Evolutionary conservation across 2,113 vertebrate species (phyloP), one percentile per base, ranked within the genome.

Genomic region (Bubalus kerabau): DNA sequence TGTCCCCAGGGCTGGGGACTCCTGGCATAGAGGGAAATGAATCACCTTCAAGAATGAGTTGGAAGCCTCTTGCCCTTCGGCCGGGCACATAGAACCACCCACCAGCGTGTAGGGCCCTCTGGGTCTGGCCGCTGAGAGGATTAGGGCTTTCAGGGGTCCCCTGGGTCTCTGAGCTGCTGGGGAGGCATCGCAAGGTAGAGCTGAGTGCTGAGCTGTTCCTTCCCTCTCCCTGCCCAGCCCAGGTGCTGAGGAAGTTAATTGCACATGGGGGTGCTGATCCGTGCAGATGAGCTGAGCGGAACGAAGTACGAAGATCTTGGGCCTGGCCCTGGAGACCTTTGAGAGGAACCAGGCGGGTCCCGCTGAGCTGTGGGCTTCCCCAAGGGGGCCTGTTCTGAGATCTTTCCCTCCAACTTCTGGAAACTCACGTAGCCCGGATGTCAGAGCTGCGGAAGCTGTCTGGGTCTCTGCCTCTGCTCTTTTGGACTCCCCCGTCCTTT

Each of bases 21-120:
- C 36, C 71, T 76, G 71, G 14, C 50, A 24, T 19, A 5, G 46
- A 64, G 40, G 14, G 57, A 23, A 62, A 3, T 1, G 19, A 46
- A 21, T 67, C 3, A 5, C 26, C 40, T 80, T 71, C 32, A 60
- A 59, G 56, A 81, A 50, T 3, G 28, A 36, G 80, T 30, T 80
- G n/a, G n/a, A 50, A 80, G 30, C 50, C 62, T 7, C 28, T 28
- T 46, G 15, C 17, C 19, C 85, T 57, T 86, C 1, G 24, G 21
- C 14, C 1, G 0, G 2, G n/a, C 2, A 17, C 43, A 7, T 24
- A 32, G 57, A 64, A 28, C 32, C 54, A 59, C 15, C 13, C 0
- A 0, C 21, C 43, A 46, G 43, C 3, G 30, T 23, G 5, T 7
- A 14, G 28, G 32, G 15, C 3, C 43, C 6, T 7, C 60, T 6